Percentiles rank a stretch among this genome's conserved stretches.
phyloP scores from a whole-genome alignment of 2,888 invertebrate species.

The Mythimna impura region DNA sequence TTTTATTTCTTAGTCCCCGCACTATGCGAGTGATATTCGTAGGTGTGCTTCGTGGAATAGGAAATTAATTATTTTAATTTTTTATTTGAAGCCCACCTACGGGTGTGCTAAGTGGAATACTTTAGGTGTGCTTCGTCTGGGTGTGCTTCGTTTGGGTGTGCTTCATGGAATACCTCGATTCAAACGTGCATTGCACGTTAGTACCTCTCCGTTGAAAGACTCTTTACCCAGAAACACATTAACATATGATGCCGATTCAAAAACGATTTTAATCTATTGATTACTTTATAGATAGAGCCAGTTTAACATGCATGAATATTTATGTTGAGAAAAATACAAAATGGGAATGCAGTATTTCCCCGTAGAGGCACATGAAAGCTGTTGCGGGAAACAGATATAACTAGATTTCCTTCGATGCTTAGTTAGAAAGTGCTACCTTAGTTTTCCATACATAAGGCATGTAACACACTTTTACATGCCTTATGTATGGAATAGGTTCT shows the following conservation, averaged over 20 bases:
- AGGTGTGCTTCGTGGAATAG: too few species aligned
- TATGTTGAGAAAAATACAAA: constrained; percentile 32
- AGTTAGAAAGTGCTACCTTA: constrained; percentile 56
- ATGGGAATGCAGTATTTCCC: constrained; percentile 57
- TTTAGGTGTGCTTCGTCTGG: too few species aligned
- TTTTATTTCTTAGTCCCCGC: too few species aligned
- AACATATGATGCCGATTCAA: constrained; percentile 6
- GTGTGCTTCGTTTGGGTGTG: too few species aligned
- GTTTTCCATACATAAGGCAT: too few species aligned
- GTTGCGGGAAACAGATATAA: constrained; percentile 44
- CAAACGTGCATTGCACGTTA: background rate
- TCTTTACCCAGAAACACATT: constrained; percentile 16
- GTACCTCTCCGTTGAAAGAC: background rate
- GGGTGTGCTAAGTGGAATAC: too few species aligned
- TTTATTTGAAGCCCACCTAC: too few species aligned
- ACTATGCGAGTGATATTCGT: too few species aligned
- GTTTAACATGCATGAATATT: constrained; percentile 35
- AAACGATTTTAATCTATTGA: constrained; percentile 13
- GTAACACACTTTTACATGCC: background rate
- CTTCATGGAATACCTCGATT: too few species aligned
- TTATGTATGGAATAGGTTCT: constrained; percentile 2
- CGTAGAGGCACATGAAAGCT: constrained; percentile 61
- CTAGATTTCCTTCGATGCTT: constrained; percentile 51
- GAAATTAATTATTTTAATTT: too few species aligned
- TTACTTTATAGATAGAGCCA: constrained; percentile 13